Base-by-base conservation (phyloP, 2,888 invertebrate genomes). In the Rhorus exstirpatorius region DNA sequence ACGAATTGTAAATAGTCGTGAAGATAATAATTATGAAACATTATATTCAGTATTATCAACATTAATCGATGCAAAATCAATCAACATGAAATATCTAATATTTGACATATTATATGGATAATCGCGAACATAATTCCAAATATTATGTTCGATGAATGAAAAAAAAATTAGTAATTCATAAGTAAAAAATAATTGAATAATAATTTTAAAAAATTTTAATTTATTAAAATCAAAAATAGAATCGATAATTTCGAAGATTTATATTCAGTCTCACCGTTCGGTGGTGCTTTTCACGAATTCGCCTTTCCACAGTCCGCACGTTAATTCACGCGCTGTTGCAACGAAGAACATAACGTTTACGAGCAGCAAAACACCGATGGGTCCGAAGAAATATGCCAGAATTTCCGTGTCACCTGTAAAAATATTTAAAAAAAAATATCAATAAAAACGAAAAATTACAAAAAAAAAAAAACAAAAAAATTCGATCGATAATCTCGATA, bases 231-330 rank as follows among this genome's bases (percentile, higher is more conserved):
- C 2, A 38, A 35, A 51, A 21, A 51, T 12, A 10, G 19, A n/a
- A n/a, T 35, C 0, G 12, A 21, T n/a, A n/a, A n/a, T n/a, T n/a
- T n/a, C n/a, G n/a, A n/a, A n/a, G 7, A 53, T 19, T 19, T 17
- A 53, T 17, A 55, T 49, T 49, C 10, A 46, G 35, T 61, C 90
- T 93, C 91, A 95, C 94, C 96, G 95, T 93, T 96, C 96, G 8
- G 96, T 95, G 35, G 97, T 97, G 61, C 97, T 97, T 94, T 97
- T 97, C 88, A 97, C 97, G 87, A 97, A 96, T 93, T 97, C 97
- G 83, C 97, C 95, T 91, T 97, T 97, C 97, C 97, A 97, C 61
- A 97, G 94, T 61, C 97, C 97, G 92, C 97, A 97, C 21, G 97
- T 97, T 86, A 97, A 94, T 94, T 97, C 97, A 80, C 97, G 95